Evolutionary conservation across 1,140 invertebrate genomes (phyloP), one percentile per base, ranked within the genome.

Genomic region (Spodoptera litura): DNA sequence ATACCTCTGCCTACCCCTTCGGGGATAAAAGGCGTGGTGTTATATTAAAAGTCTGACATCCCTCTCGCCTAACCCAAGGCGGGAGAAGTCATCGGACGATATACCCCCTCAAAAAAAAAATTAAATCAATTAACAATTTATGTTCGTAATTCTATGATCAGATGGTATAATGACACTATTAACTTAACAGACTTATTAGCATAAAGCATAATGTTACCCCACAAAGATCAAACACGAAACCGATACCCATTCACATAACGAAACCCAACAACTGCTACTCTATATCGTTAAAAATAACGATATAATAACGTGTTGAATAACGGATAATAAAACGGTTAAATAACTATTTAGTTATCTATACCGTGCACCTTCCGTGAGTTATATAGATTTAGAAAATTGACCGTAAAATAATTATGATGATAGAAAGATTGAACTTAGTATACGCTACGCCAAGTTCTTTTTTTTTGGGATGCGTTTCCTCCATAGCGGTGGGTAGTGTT

Each of bases 211-310:
- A 61, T 11, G n/a, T 51, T 55, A 12, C 3, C 51, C n/a, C 11
- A 5, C 13, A 11, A 9, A 35, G 12, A 13, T 55, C 12, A 13
- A 20, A 3, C 27, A 6, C 15, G 5, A 59, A 74, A 27, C 10
- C n/a, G 13, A 53, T 71, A 10, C 53, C 2, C n/a, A 13, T 35
- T 61, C 13, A 20, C n/a, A 13, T 58, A 3, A 56, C 31, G 27
- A 35, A 56, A 72, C 5, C 52, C 44, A 44, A 44, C 20, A 53
- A 9, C 56, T 0, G 58, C 72, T 51, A 74, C 72, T 52, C 56
- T 12, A 61, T 61, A 74, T 31, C 72, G 38, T 74, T 74, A 38
- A 72, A 72, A 72, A 61, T 74, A 70, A 53, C 49, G 66, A 52
- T 51, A 12, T 27, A 53, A 53, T 70, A 74, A 62, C 44, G 38